These are phyloP conservation scores for Planococcus citri DNA, from an alignment of 1,140 invertebrate species.

Conservation along the genomic window DNA sequence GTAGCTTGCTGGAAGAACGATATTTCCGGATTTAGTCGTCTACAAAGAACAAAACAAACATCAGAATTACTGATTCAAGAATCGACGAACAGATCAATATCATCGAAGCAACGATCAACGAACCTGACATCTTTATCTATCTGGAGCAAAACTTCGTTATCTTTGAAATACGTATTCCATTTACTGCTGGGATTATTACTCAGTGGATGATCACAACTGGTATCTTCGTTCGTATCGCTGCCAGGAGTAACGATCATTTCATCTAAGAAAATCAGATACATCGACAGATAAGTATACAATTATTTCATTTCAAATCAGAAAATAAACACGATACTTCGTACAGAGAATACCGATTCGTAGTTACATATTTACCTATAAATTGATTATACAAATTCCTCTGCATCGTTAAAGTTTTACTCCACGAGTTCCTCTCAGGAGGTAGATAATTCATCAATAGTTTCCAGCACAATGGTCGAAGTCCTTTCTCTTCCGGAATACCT, in stretches of 20 bases:
- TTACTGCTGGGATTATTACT: conserved; percentile 85
- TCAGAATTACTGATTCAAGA: not conserved
- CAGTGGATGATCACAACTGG: conserved; percentile 70
- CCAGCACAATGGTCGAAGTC: conserved; percentile 64
- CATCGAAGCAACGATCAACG: conserved; percentile 17
- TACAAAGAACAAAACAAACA: conserved; percentile 33
- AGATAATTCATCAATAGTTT: conserved; percentile 72
- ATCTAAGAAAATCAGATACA: conserved; percentile 40
- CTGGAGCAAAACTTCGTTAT: conserved; percentile 90
- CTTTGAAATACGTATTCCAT: conserved; percentile 88
- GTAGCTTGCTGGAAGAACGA: conserved; percentile 92
- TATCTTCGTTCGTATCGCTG: conserved; percentile 34
- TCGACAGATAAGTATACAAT: not conserved
- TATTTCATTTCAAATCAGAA: conserved; percentile 10
- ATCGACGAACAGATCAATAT: too few relatives aligned
- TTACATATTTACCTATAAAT: conserved; percentile 72
- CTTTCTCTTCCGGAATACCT: conserved; percentile 73
- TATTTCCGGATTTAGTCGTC: conserved; percentile 86
- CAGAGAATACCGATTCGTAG: too few relatives aligned
- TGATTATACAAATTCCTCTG: conserved; percentile 67
- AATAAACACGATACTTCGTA: too few relatives aligned
- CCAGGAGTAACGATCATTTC: conserved; percentile 71
- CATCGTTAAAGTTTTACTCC: conserved; percentile 48
- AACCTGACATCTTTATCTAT: conserved; percentile 94
- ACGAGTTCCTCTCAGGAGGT: conserved; percentile 47